Evolutionary conservation across 2,888 invertebrate genomes (phyloP).

Genomic region (Leptinotarsa rubiginosa): DNA sequence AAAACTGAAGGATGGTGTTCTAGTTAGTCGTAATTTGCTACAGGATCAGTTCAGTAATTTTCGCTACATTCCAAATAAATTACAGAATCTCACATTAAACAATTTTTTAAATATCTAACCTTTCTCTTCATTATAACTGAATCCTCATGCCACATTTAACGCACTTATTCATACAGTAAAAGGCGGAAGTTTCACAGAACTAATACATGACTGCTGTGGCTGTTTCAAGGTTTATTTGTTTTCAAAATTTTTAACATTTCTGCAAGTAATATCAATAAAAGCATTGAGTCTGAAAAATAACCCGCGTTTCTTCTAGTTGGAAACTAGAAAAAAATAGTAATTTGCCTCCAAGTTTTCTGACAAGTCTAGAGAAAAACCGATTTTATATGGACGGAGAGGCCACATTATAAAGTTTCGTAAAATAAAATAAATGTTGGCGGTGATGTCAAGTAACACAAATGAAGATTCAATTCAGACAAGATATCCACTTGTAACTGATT

Average conservation of each 20-base stretch:
- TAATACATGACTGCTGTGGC: slow-evolving; percentile 57
- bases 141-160: neutral
- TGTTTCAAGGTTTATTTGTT: neutral
- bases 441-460: neutral
- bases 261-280: too few relatives aligned
- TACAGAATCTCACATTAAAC: slow-evolving; percentile 65
- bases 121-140: slow-evolving; percentile 48
- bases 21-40: slow-evolving; percentile 49
- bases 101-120: slow-evolving; percentile 55
- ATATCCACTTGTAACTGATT: too few relatives aligned
- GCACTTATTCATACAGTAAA: slow-evolving; percentile 37
- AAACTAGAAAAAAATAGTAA: neutral
- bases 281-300: neutral
- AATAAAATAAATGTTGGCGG: neutral
- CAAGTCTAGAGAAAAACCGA: slow-evolving; percentile 16
- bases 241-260: too few relatives aligned
- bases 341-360: slow-evolving; percentile 25
- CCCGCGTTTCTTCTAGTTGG: neutral
- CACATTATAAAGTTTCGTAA: neutral
- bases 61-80: slow-evolving; percentile 62
- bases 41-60: slow-evolving; percentile 59
- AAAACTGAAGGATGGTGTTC: slow-evolving; percentile 60
- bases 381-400: slow-evolving; percentile 45
- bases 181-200: slow-evolving; percentile 4
- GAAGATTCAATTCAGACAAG: too few relatives aligned